Base-by-base conservation (phyloP, 2,797 vertebrate genomes). In the Euthynnus affinis region DNA sequence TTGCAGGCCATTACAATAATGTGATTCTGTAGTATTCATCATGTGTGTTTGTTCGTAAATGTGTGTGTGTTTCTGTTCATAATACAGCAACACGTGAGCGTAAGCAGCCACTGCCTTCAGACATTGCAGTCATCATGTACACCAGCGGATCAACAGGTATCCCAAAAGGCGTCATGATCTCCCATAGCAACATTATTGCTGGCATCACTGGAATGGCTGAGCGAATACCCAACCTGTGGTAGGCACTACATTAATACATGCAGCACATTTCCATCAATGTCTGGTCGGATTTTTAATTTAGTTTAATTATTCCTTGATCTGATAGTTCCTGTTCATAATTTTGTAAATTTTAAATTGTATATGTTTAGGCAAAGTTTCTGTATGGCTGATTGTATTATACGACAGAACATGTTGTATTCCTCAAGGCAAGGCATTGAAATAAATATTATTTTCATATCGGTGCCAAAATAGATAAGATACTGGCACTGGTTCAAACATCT, bases 81-180 rank as follows among this genome's bases (percentile, higher is more conserved):
- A 5, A 58, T n/a, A 3, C 88, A 94, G 92, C 80, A 1, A 58
- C 76, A 29, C 18, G 17, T 23, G 81, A 85, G 46, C 82, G 46
- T 0, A 89, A 76, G 53, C 93, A 83, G 76, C 96, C 97, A 0
- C 51, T 90, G 66, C 93, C 97, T 10, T 95, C 94, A 0, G 98
- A 99, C 84, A 94, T 97, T 0, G 98, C 98, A 0, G 98, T 99
- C 73, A 97, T 99, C 92, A 99, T 99, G 98, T 99, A 98, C 85
- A 99, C 98, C 44, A 99, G 98, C 25, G 98, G 98, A 2, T 98
- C 98, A 80, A 99, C 98, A 0, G 97, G 98, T 49, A 55, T 96
- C 29, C 97, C 98, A 2, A 99, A 99, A 88, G 98, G 98, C 9
- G 97, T 98, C 84, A 96, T 99, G 96, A 98, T 99, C 91, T 98